phyloP scores from a whole-genome alignment of 2,113 vertebrate genomes.

The Hippocampus zosterae region DNA sequence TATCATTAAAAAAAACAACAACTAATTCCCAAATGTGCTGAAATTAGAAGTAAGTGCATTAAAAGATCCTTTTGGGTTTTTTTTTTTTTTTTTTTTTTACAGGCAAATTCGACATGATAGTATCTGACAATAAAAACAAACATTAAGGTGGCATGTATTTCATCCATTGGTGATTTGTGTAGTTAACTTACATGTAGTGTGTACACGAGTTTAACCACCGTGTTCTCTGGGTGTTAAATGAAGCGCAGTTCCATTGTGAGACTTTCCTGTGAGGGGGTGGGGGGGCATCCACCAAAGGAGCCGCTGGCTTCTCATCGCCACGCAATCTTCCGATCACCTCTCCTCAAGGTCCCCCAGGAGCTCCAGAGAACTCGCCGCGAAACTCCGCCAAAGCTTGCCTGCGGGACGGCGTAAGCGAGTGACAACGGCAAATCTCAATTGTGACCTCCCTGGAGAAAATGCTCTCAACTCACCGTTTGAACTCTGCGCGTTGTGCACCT shows the following conservation, averaged over 20 bases:
- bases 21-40: neutral
- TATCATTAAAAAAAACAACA: neutral
- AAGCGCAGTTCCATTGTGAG: constrained; percentile 35
- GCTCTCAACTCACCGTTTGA: constrained; percentile 80
- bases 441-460: neutral
- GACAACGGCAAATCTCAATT: neutral
- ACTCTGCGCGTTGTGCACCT: constrained; percentile 84
- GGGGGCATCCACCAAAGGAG: constrained; percentile 73
- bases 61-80: neutral
- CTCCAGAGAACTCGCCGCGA: constrained; percentile 88
- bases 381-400: constrained; percentile 87
- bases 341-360: constrained; percentile 86
- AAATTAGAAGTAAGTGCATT: neutral
- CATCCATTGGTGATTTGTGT: neutral
- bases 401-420: constrained; percentile 8
- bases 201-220: neutral
- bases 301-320: constrained; percentile 89
- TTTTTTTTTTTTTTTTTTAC: neutral
- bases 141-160: neutral
- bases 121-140: neutral
- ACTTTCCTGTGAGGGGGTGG: constrained; percentile 25
- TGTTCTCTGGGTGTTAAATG: constrained; percentile 3
- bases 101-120: neutral
- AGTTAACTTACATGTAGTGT: neutral
- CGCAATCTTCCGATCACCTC: constrained; percentile 73